Base-by-base conservation (phyloP, 2,888 invertebrate genomes). In the Caenorhabditis macrosperma region DNA sequence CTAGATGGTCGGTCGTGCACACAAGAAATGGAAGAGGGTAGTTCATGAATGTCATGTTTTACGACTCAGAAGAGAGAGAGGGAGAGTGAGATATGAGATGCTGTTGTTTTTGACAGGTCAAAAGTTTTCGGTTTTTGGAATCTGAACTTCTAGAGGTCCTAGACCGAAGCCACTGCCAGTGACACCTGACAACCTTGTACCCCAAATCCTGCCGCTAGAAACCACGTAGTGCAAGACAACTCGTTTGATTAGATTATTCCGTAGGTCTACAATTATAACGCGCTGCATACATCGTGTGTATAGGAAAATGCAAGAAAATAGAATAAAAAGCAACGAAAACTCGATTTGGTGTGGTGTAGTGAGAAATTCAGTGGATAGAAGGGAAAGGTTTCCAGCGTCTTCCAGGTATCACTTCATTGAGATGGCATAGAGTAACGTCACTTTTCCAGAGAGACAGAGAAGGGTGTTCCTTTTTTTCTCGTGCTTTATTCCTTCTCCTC, bases 51-150 rank as follows among this genome's bases (percentile, higher is more conserved):
- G 55, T 46, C 17, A 41, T 46, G 33, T 66, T 66, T 67, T 33
- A 67, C 35, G 64, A 66, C 44, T 10, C 17, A 55, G 55, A 33
- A 38, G 38, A 12, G 38, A n/a, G n/a, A n/a, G n/a, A n/a, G n/a
- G n/a, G n/a, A n/a, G n/a, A n/a, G n/a, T n/a, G n/a, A n/a, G n/a
- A n/a, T n/a, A n/a, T n/a, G n/a, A n/a, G n/a, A n/a, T 38, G 44
- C 38, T 38, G 12, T 38, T 38, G 38, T 38, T 38, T 38, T 38
- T 38, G 38, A 38, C 38, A 38, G 38, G 38, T 38, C 38, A 38
- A 38, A 2, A 38, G 15, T 12, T 33, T 52, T n/a, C 10, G 28
- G 30, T 30, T 54, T 30, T 10, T 38, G 38, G 15, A 38, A 10
- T 38, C 12, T 38, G 38, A 38, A 38, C 44, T 33, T 44, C n/a